Conservation (phyloP, 2,797 vertebrate genomes). For the Oryzias dopingdopingensis region DNA sequence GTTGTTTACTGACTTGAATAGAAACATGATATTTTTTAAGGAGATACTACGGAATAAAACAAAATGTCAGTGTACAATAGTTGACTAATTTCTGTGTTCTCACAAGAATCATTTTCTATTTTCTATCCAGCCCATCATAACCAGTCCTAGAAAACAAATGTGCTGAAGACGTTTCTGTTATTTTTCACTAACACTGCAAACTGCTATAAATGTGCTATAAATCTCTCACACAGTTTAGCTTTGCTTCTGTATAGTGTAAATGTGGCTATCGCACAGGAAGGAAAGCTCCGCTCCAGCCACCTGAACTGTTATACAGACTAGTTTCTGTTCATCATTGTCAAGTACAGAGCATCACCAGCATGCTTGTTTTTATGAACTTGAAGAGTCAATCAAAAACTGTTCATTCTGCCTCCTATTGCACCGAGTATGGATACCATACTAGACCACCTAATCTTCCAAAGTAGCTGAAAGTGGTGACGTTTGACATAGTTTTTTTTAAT, state of each 20-base stretch:
- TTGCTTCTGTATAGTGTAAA: slow-evolving; percentile 21
- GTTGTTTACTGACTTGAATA: too few species aligned
- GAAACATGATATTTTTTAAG: too few species aligned
- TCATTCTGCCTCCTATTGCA: too few species aligned
- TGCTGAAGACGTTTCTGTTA: slow-evolving; percentile 12
- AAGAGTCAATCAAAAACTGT: too few species aligned
- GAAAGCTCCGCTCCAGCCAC: background rate
- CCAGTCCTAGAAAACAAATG: slow-evolving; percentile 17
- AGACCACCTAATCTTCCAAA: too few species aligned
- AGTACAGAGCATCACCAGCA: background rate
- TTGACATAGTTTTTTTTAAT: too few species aligned
- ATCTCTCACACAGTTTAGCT: slow-evolving; percentile 38
- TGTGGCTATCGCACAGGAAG: slow-evolving; percentile 27
- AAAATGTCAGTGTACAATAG: too few species aligned
- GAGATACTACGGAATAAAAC: too few species aligned
- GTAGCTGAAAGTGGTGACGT: too few species aligned
- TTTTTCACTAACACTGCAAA: slow-evolving; percentile 25
- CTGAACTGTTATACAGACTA: slow-evolving; percentile 4
- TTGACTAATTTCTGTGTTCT: too few species aligned
- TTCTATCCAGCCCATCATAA: slow-evolving; percentile 10
- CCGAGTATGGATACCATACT: too few species aligned
- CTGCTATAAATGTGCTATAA: slow-evolving; percentile 17
- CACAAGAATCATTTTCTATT: slow-evolving; percentile 3
- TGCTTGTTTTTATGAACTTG: too few species aligned
- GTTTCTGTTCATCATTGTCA: slow-evolving; percentile 12